Evolutionary conservation across 2,797 vertebrate genomes (phyloP).

Genomic region (Poecilia gillii): DNA sequence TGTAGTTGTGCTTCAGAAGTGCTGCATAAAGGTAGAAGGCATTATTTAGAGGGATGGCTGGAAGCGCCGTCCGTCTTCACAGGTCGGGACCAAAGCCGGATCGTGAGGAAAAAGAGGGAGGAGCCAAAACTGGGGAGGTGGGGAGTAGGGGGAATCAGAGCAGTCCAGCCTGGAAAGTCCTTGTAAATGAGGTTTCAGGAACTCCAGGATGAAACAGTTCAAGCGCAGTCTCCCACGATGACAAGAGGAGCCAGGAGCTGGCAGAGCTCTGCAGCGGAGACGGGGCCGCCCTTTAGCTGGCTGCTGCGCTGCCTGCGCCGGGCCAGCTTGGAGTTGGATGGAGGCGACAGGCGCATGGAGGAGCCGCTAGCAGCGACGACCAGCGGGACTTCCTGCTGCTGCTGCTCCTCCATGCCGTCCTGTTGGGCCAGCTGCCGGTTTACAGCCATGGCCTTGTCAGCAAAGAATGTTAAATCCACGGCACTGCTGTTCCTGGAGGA

Average conservation of each 20-base stretch:
- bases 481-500: slow-evolving; percentile 90
- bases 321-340: slow-evolving; percentile 92
- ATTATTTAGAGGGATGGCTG: slow-evolving; percentile 67
- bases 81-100: slow-evolving; percentile 66
- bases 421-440: slow-evolving; percentile 93
- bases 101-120: slow-evolving; percentile 54
- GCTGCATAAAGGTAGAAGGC: slow-evolving; percentile 76
- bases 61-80: slow-evolving; percentile 60
- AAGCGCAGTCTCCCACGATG: slow-evolving; percentile 91
- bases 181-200: slow-evolving; percentile 54
- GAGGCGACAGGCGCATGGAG: slow-evolving; percentile 91
- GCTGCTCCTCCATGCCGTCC: slow-evolving; percentile 86
- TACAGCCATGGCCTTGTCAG: slow-evolving; percentile 94
- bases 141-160: slow-evolving; percentile 35
- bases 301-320: slow-evolving; percentile 88
- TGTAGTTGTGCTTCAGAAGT: slow-evolving; percentile 80
- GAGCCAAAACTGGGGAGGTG: slow-evolving; percentile 46
- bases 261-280: slow-evolving; percentile 83
- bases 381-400: slow-evolving; percentile 84
- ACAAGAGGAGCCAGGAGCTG: slow-evolving; percentile 89
- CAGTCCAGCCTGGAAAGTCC: slow-evolving; percentile 52
- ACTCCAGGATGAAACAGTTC: slow-evolving; percentile 58
- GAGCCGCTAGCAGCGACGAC: slow-evolving; percentile 88
- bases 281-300: slow-evolving; percentile 83
- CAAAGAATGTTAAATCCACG: slow-evolving; percentile 96